Evolutionary conservation across 2,888 invertebrate genomes (phyloP).

Genomic region (Oligia fasciuncula): DNA sequence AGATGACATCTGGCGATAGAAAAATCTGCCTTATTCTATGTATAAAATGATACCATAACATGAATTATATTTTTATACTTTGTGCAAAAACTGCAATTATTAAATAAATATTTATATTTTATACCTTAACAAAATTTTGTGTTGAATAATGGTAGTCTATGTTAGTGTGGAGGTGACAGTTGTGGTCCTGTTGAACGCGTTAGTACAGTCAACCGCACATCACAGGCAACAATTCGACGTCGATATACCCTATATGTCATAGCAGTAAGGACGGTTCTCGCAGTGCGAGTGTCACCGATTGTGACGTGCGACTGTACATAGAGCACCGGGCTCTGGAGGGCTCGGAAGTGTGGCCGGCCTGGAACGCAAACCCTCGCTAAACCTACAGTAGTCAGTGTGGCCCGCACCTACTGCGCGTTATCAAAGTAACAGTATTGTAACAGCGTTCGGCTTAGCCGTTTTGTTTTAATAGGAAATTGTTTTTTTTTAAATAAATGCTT

Average conservation of each 20-base stretch:
- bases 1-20: not conserved
- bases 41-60: not conserved
- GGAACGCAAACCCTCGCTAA: not conserved
- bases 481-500: conserved; percentile 34
- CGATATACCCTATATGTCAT: not conserved
- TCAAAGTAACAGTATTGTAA: conserved; percentile 38
- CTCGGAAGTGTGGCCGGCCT: not conserved
- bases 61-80: conserved; percentile 26
- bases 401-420: not conserved
- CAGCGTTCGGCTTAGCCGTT: conserved; percentile 14
- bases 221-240: not conserved
- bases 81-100: conserved; percentile 4
- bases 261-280: not conserved
- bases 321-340: too few relatives aligned
- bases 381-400: not conserved
- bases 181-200: not conserved
- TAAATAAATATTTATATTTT: conserved; percentile 18
- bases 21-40: not conserved
- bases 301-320: not conserved
- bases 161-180: not conserved
- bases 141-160: conserved; percentile 4
- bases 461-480: conserved; percentile 6
- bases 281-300: not conserved
- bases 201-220: not conserved
- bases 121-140: not conserved